Base-by-base conservation (phyloP, 2,888 invertebrate species). In the Cyclophora albipunctata region DNA sequence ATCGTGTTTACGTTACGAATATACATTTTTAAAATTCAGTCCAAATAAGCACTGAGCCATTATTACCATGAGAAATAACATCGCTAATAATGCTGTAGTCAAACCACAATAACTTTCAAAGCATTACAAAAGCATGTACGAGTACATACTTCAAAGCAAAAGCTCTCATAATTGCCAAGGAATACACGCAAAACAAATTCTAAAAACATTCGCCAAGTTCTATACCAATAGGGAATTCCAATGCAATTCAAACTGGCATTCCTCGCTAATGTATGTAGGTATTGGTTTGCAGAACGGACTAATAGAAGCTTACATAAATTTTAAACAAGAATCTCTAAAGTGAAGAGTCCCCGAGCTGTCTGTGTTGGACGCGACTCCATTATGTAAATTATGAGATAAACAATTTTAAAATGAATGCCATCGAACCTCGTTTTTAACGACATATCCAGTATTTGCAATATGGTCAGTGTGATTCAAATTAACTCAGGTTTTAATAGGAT, bases 361-460 rank as follows among this genome's bases (percentile, higher is more conserved):
- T 85, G 78, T 62, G 68, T 62, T 51, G 64, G 63, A 51, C 61
- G 61, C 59, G 71, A 71, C 68, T 72, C 67, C 75, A 76, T 78
- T 84, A 84, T 84, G 85, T 71, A 82, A 86, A 86, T 84, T 60
- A 68, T 71, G 72, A 82, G 73, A 85, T 84, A 84, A 83, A 81
- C 71, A 81, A 20, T 82, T 82, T 78, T 69, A 81, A 79, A 20
- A 81, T 74, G 67, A 78, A 81, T 80, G 73, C 76, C 71, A 75
- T 71, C 70, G 67, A 71, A 20, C 63, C 69, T 68, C 67, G 56
- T 70, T 71, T 73, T 72, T 73, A 72, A 71, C 65, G 65, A 58
- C 62, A 64, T 69, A 66, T 68, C 66, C 67, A 73, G 67, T 71
- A 69, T 73, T 65, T 60, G 60, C 62, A 63, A 63, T 60, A 55